Conservation (phyloP, 2,888 invertebrate genomes). For the Actias luna region DNA sequence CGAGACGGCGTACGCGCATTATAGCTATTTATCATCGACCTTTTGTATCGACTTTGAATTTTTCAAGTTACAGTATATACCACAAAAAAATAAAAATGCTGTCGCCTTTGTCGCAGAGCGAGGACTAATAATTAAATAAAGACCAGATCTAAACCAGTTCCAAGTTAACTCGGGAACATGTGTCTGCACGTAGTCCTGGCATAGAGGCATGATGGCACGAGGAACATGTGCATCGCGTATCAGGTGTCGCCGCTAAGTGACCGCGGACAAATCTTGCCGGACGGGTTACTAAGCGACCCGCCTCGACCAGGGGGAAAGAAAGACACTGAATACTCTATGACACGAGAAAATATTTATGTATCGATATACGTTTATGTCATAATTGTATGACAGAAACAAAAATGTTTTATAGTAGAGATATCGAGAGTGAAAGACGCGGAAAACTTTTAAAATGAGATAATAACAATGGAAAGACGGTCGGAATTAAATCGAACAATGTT, state of each 20-base stretch:
- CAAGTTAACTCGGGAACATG: conserved; percentile 54
- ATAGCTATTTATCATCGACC: conserved; percentile 38
- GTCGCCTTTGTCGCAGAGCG: conserved; percentile 13
- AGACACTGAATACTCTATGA: conserved; percentile 48
- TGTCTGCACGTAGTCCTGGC: conserved; percentile 45
- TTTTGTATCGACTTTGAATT: conserved; percentile 43
- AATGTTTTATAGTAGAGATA: conserved; percentile 31
- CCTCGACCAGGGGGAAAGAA: conserved; percentile 47
- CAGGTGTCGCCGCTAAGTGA: conserved; percentile 77
- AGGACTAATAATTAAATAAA: conserved; percentile 9
- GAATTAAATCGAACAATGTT: conserved; percentile 52
- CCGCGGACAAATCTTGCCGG: conserved; percentile 65
- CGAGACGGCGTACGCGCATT: conserved; percentile 49
- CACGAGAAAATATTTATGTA: conserved; percentile 35
- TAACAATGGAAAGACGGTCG: conserved; percentile 39
- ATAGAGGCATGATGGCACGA: conserved; percentile 31
- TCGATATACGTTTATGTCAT: too few relatives aligned
- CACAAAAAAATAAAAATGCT: conserved; percentile 12
- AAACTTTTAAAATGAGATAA: conserved; percentile 27
- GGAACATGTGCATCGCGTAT: conserved; percentile 67
- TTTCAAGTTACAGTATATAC: conserved; percentile 18
- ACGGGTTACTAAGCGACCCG: conserved; percentile 63
- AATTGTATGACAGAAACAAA: conserved; percentile 33
- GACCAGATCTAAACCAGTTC: conserved; percentile 39
- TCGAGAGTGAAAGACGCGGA: conserved; percentile 25